Base-by-base conservation (phyloP, 1,140 invertebrate genomes). In the Zaprionus tsacasi region DNA sequence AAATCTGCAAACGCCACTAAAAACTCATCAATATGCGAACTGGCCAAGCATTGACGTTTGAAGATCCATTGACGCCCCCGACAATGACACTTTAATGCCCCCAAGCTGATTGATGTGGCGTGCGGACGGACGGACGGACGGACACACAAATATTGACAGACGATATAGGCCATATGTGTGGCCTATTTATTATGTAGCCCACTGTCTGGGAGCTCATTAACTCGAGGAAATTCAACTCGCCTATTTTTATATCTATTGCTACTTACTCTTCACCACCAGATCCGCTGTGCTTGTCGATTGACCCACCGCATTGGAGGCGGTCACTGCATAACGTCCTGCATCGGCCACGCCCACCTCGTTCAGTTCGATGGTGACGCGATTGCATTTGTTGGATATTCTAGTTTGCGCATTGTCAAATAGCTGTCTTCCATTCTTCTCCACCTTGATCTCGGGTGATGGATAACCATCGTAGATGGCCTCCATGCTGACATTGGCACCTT, bases 211-310 rank as follows among this genome's bases (percentile, higher is more conserved):
- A 70, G 75, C 58, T 82, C 58, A 70, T 82, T 59, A 64, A 35
- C 64, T 74, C 60, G 21, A 5, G 12, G 56, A 70, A 79, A 50
- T 71, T 7, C 13, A n/a, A n/a, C 6, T n/a, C 38, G 27, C 1
- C 33, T 35, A 8, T 7, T 0, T 35, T 10, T 35, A 17, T 17
- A 15, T 15, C 15, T 3, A 45, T 30, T 0, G 48, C 27, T 81
- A 93, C 94, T 93, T 93, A 96, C 96, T 96, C 94, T 96, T 96
- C 1, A 97, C 96, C 36, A 97, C 96, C 30, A 97, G 91, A 93
- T 97, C 96, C 2, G 96, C 96, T 0, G 96, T 96, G 88, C 95
- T 96, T 48, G 95, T 94, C 1, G 96, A 95, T 69, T 95, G 95
- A 21, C 97, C 96, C 48, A 95, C 94, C 6, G 95, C 92, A 91